A percentile compares a stretch with the other conserved stretches of the same genome.
Evolutionary conservation across 2,888 invertebrate genomes (phyloP).

Genomic region (Hydrotaea diabolus): DNA sequence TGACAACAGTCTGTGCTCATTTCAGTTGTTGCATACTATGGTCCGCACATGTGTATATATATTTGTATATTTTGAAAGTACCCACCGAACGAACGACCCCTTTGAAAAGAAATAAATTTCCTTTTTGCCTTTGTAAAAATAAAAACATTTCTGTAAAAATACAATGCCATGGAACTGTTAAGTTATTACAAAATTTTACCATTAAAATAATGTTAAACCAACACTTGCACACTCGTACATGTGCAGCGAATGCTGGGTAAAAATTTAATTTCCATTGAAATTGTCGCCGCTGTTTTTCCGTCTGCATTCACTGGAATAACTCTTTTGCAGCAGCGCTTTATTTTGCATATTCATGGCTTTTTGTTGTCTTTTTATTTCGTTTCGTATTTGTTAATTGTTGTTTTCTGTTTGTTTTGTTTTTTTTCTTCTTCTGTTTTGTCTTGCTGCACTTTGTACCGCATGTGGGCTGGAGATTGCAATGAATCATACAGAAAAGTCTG

Average conservation of each 20-base stretch:
- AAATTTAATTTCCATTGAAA: slow-evolving; percentile 30
- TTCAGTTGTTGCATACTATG: background rate
- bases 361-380: background rate
- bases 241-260: background rate
- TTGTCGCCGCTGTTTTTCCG: background rate
- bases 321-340: background rate
- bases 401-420: background rate
- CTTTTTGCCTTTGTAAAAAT: too few relatives aligned
- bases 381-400: slow-evolving; percentile 21
- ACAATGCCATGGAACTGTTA: background rate
- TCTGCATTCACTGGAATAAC: slow-evolving; percentile 13
- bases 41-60: too few relatives aligned
- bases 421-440: slow-evolving; percentile 15
- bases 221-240: background rate
- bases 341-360: slow-evolving; percentile 19
- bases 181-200: slow-evolving; percentile 17
- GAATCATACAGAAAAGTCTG: slow-evolving; percentile 56
- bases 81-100: too few relatives aligned
- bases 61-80: too few relatives aligned
- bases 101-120: background rate
- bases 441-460: slow-evolving; percentile 48
- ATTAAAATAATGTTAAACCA: slow-evolving; percentile 15
- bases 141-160: background rate
- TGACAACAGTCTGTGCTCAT: background rate
- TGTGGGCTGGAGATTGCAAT: slow-evolving; percentile 32